Evolutionary conservation across 2,888 invertebrate genomes (phyloP).

Genomic region (Itoplectis maculator): DNA sequence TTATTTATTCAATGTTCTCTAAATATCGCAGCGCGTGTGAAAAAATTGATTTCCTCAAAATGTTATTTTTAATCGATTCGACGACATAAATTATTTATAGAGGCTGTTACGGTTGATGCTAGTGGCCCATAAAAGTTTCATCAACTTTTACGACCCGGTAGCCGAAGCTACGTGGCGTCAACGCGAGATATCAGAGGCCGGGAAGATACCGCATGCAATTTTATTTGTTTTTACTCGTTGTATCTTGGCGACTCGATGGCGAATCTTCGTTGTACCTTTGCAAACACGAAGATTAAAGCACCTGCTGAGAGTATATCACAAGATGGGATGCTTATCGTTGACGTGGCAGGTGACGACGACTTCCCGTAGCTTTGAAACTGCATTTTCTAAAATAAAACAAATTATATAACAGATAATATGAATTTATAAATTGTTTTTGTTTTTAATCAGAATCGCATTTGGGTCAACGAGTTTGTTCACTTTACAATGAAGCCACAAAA

Average conservation of each 20-base stretch:
- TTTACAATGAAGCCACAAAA: no score
- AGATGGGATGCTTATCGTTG: conserved; percentile 6
- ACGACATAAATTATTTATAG: not conserved
- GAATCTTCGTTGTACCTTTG: conserved; percentile 7
- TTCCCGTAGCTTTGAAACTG: not conserved
- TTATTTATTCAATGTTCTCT: no score
- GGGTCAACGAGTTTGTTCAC: no score
- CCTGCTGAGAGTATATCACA: conserved; percentile 13
- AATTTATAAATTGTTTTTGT: no score
- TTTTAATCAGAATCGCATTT: no score
- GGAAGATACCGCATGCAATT: not conserved
- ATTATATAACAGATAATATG: no score
- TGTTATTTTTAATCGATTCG: not conserved
- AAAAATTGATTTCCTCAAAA: not conserved
- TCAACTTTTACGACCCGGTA: not conserved
- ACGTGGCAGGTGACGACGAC: not conserved
- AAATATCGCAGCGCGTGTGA: no score
- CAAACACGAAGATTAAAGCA: conserved; percentile 5
- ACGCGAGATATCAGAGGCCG: not conserved
- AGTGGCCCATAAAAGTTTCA: not conserved
- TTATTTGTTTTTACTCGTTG: conserved; percentile 1
- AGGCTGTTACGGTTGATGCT: not conserved
- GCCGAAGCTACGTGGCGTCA: not conserved
- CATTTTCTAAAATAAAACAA: not conserved
- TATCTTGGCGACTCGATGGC: conserved; percentile 2